Percentiles rank a stretch among this genome's conserved stretches.
phyloP scores from a whole-genome alignment of 2,113 vertebrate species.

The Antechinus stuartii region DNA sequence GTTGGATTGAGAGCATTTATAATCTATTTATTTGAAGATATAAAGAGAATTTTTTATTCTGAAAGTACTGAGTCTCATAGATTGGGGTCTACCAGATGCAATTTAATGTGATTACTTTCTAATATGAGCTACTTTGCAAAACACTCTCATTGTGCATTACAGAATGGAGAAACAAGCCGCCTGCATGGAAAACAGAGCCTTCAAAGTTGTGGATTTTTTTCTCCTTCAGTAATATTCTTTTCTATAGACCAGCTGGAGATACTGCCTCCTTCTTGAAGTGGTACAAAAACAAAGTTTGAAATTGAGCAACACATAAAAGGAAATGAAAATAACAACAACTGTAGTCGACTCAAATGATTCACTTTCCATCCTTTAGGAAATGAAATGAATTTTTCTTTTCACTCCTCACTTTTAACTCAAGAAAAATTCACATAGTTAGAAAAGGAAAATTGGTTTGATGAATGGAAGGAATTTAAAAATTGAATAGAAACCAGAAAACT shows the following conservation, averaged over 20 bases:
- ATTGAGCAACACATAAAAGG: conserved; percentile 9
- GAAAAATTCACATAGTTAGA: conserved; percentile 11
- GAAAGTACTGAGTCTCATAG: neutral
- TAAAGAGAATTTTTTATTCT: conserved; percentile 33
- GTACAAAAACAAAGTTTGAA: conserved; percentile 43
- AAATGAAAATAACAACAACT: conserved; percentile 30
- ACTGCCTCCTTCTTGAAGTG: conserved; percentile 14
- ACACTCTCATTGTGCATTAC: neutral
- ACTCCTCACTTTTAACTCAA: neutral
- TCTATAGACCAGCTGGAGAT: conserved; percentile 32
- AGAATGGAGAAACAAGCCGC: conserved; percentile 31
- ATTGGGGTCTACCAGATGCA: conserved; percentile 14
- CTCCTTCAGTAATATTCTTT: conserved; percentile 18
- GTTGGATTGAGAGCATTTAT: neutral
- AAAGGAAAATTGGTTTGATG: neutral
- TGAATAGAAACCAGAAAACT: conserved; percentile 4
- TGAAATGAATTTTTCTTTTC: neutral
- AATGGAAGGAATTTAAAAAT: conserved; percentile 31
- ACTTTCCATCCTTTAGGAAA: neutral
- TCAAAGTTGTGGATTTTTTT: neutral
- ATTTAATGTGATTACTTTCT: conserved; percentile 48
- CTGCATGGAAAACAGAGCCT: neutral
- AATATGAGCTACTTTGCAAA: conserved; percentile 16
- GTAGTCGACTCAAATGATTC: conserved; percentile 1
- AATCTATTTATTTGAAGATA: conserved; percentile 21